Conservation (phyloP, 2,113 vertebrate species). For the Caracal caracal region DNA sequence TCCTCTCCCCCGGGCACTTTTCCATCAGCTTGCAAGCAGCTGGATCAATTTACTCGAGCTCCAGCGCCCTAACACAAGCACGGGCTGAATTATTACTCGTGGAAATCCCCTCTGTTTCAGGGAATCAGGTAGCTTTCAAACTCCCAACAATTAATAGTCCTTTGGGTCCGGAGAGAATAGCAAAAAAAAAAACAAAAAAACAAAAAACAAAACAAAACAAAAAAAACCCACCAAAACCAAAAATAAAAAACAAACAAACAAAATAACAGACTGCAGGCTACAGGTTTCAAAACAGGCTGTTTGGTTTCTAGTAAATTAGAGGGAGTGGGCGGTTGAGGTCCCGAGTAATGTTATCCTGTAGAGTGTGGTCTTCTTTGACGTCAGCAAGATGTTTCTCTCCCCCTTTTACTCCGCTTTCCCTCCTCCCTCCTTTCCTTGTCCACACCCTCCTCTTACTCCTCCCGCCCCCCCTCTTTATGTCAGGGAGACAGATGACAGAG, state of each 20-base stretch:
- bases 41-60: constrained; percentile 91
- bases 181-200: constrained; percentile 56
- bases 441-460: not conserved
- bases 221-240: no score
- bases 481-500: constrained; percentile 54
- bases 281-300: constrained; percentile 80
- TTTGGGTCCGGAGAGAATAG: constrained; percentile 71
- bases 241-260: not conserved
- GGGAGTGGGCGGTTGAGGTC: constrained; percentile 82
- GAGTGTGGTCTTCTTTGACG: constrained; percentile 83
- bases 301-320: constrained; percentile 84
- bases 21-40: constrained; percentile 92
- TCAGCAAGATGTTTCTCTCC: constrained; percentile 77
- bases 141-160: constrained; percentile 81
- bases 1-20: constrained; percentile 85
- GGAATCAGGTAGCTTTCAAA: constrained; percentile 85
- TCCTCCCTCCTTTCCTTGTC: not conserved
- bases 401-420: not conserved
- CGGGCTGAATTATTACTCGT: constrained; percentile 85
- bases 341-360: constrained; percentile 79
- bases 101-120: constrained; percentile 88
- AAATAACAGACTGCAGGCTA: constrained; percentile 54
- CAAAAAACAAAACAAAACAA: not conserved
- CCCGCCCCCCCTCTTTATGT: not conserved
- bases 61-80: constrained; percentile 81